Evolutionary conservation across 2,888 invertebrate genomes (phyloP).

Genomic region (Sinodicranocentrus sp.): DNA sequence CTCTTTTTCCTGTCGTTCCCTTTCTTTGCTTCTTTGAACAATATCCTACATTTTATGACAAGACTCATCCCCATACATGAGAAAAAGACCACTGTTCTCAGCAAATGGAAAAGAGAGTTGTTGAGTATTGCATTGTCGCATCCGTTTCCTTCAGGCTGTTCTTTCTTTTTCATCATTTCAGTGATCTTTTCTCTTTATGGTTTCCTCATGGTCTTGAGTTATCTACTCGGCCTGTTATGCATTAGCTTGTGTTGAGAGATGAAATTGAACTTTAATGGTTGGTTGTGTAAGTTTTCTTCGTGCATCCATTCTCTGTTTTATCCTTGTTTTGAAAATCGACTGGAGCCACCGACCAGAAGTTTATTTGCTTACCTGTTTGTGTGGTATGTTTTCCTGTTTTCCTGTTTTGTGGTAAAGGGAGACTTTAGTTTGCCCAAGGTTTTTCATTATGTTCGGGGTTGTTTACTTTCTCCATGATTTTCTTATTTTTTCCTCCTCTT

Average conservation of each 20-base stretch:
- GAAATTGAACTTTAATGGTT: constrained; percentile 21
- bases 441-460: constrained; percentile 44
- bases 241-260: constrained; percentile 15
- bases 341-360: too few species aligned
- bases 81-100: constrained; percentile 8
- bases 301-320: background rate
- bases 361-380: too few species aligned
- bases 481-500: constrained; percentile 26
- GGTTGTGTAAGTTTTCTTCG: background rate
- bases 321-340: background rate
- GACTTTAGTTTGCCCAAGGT: constrained; percentile 44
- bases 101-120: background rate
- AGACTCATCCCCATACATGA: constrained; percentile 19
- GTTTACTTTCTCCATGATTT: constrained; percentile 62
- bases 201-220: constrained; percentile 13
- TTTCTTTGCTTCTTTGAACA: constrained; percentile 7
- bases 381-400: background rate
- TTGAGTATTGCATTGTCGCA: constrained; percentile 4
- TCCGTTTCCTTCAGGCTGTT: constrained; percentile 22
- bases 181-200: background rate
- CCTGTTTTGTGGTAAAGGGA: constrained; percentile 16
- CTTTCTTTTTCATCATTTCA: constrained; percentile 18
- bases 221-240: constrained; percentile 12
- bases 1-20: constrained; percentile 2
- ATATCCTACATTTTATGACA: constrained; percentile 39